phyloP scores from a whole-genome alignment of 1,140 invertebrate genomes.

The Aplysia californica region DNA sequence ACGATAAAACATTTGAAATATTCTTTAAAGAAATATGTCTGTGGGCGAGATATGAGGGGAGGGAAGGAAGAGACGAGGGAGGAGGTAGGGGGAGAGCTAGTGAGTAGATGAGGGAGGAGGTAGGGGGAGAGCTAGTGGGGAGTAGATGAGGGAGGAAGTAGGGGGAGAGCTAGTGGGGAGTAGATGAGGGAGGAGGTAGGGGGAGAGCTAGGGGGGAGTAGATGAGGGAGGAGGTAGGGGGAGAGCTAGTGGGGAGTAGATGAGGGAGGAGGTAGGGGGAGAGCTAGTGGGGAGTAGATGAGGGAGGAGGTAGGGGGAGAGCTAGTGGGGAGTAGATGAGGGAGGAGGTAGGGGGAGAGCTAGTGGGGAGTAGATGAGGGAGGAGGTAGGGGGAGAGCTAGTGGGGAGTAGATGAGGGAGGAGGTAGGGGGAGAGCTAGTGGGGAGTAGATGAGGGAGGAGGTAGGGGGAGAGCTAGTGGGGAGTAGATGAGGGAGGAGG shows the following conservation, averaged over 20 bases:
- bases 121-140: slow-evolving; percentile 4
- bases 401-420: neutral
- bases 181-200: slow-evolving; percentile 3
- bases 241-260: neutral
- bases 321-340: neutral
- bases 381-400: neutral
- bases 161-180: slow-evolving; percentile 26
- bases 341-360: neutral
- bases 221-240: neutral
- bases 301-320: neutral
- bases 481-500: neutral
- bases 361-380: neutral
- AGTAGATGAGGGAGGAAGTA: no score
- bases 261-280: neutral
- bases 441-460: slow-evolving; percentile 8
- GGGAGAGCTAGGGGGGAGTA: slow-evolving; percentile 15
- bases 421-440: slow-evolving; percentile 24
- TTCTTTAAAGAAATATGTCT: no score
- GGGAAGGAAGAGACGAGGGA: neutral
- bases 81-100: neutral
- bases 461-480: slow-evolving; percentile 6
- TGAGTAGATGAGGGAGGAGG: neutral
- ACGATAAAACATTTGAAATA: no score
- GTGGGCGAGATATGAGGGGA: no score
- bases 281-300: slow-evolving; percentile 20